A percentile compares a stretch with the other conserved stretches of the same genome.
phyloP scores from a whole-genome alignment of 64 coral and sea anemone species.

The Montipora foliosa region DNA sequence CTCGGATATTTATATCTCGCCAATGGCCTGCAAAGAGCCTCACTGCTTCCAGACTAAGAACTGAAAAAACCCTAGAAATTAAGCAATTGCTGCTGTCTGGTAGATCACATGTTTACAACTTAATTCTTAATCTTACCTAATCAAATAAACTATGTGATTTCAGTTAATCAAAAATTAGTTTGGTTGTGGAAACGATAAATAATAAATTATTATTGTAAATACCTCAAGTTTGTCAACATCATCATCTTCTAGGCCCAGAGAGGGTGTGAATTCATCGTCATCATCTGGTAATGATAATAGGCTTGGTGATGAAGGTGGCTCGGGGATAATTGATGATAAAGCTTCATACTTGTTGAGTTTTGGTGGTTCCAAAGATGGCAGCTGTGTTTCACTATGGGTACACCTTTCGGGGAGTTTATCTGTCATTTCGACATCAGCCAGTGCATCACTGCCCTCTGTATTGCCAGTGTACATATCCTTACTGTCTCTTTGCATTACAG shows the following conservation, averaged over 20 bases:
- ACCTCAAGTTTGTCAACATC: not conserved
- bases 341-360: not conserved
- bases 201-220: no score
- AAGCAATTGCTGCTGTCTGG: no score
- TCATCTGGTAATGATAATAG: conserved; percentile 65
- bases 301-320: conserved; percentile 66
- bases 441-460: not conserved
- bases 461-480: not conserved
- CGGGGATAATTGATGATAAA: conserved; percentile 56
- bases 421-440: not conserved
- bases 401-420: not conserved
- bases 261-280: conserved; percentile 69
- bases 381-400: not conserved
- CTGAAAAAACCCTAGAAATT: no score
- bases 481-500: not conserved
- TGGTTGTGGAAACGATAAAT: no score
- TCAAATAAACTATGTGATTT: no score
- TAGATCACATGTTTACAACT: no score
- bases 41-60: no score
- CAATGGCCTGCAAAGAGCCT: no score
- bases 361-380: not conserved
- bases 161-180: no score
- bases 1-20: no score
- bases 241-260: conserved; percentile 57
- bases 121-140: no score